Percentiles rank a stretch among this genome's conserved stretches.
Evolutionary conservation across 2,797 vertebrate species (phyloP).

Genomic region (Rhinogobio ventralis): DNA sequence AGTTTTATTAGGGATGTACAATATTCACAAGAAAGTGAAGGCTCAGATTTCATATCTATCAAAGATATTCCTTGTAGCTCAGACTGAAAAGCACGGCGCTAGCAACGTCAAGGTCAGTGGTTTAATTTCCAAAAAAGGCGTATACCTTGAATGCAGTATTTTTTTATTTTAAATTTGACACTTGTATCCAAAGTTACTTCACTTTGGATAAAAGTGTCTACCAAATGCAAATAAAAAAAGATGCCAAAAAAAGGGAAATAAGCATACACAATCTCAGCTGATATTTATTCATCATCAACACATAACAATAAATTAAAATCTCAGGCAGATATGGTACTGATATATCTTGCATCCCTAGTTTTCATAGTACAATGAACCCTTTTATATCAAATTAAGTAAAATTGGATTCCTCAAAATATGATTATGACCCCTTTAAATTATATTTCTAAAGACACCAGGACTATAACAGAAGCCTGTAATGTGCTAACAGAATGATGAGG

Average conservation of each 20-base stretch:
- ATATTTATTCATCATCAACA: not conserved
- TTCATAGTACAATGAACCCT: not conserved
- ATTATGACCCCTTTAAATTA: not conserved
- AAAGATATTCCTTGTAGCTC: not conserved
- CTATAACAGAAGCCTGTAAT: conserved; percentile 11
- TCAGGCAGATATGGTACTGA: not conserved
- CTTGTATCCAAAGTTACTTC: not conserved
- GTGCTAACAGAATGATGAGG: conserved; percentile 23
- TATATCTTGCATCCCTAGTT: not conserved
- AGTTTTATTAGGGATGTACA: not conserved
- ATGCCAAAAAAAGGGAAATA: not conserved
- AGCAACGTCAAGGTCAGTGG: not conserved
- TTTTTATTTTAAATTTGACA: too few species aligned
- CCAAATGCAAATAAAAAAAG: not conserved
- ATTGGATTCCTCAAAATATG: conserved; percentile 1
- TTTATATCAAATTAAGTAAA: not conserved
- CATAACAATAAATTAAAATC: not conserved
- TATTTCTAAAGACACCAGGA: conserved; percentile 13
- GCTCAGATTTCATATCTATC: not conserved
- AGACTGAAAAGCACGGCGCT: not conserved
- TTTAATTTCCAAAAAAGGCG: not conserved
- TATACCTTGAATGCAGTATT: not conserved
- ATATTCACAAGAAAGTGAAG: too few species aligned
- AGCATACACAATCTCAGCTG: not conserved
- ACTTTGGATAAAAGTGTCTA: not conserved